Evolutionary conservation across 2,797 vertebrate species (phyloP).

Genomic region (Rousettus madagascariensis): DNA sequence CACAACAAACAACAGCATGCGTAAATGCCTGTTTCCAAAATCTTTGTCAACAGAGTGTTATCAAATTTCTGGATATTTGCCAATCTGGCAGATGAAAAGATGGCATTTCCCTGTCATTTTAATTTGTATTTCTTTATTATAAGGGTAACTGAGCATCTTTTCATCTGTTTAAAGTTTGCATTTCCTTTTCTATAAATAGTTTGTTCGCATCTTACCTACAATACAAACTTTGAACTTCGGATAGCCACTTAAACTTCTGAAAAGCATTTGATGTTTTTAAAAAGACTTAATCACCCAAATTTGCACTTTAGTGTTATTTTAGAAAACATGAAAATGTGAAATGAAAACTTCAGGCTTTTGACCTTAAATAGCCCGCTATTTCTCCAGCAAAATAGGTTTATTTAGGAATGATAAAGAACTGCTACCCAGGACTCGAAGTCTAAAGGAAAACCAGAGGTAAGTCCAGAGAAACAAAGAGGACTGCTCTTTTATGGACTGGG

Average conservation of each 20-base stretch:
- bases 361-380: background rate
- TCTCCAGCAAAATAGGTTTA: background rate
- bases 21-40: background rate
- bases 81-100: background rate
- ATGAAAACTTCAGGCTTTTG: background rate
- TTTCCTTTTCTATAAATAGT: conserved; percentile 34
- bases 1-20: background rate
- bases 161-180: background rate
- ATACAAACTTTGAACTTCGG: background rate
- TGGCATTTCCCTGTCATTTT: background rate
- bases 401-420: background rate
- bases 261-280: background rate
- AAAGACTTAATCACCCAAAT: conserved; percentile 38
- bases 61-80: background rate
- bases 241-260: conserved; percentile 24
- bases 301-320: background rate
- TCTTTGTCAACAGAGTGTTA: background rate
- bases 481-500: background rate
- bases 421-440: background rate
- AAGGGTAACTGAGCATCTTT: background rate
- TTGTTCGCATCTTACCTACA: background rate
- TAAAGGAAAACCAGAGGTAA: background rate
- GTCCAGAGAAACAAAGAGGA: background rate
- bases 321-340: conserved; percentile 34
- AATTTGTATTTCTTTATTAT: background rate